Conservation (phyloP, 35 echinoderm and acorn worm genomes). For the Heliocidaris erythrogramma region DNA sequence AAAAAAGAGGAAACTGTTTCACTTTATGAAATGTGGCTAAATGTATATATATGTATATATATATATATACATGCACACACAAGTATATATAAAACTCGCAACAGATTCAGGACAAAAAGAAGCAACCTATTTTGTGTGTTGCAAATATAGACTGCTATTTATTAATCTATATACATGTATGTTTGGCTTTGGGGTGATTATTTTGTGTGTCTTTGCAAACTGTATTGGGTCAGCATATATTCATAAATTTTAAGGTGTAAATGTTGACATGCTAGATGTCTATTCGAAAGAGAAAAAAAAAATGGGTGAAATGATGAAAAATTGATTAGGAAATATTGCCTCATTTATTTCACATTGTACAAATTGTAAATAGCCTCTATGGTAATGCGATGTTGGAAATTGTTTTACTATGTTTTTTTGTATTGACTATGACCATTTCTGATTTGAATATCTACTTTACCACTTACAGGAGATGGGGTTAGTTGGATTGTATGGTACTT, state of each 20-base stretch:
- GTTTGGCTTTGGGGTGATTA: neutral
- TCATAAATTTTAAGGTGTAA: neutral
- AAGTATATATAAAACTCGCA: neutral
- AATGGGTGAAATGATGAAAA: neutral
- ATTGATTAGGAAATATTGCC: neutral
- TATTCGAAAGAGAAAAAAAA: neutral
- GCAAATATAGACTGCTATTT: constrained; percentile 8
- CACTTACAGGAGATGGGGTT: neutral
- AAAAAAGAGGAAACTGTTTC: neutral
- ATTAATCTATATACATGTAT: neutral
- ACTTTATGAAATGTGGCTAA: neutral
- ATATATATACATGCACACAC: neutral
- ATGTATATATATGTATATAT: neutral
- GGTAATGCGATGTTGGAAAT: neutral
- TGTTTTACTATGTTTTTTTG: neutral
- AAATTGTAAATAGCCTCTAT: constrained; percentile 11
- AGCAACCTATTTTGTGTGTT: neutral
- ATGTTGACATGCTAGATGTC: neutral
- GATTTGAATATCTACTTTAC: neutral
- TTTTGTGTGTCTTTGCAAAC: neutral
- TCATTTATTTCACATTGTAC: constrained; percentile 17
- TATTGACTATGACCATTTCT: neutral
- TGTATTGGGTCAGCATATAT: neutral
- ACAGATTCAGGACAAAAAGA: neutral
- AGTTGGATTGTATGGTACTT: neutral